Conservation (phyloP, 1,140 invertebrate species). For the Lineus longissimus region DNA sequence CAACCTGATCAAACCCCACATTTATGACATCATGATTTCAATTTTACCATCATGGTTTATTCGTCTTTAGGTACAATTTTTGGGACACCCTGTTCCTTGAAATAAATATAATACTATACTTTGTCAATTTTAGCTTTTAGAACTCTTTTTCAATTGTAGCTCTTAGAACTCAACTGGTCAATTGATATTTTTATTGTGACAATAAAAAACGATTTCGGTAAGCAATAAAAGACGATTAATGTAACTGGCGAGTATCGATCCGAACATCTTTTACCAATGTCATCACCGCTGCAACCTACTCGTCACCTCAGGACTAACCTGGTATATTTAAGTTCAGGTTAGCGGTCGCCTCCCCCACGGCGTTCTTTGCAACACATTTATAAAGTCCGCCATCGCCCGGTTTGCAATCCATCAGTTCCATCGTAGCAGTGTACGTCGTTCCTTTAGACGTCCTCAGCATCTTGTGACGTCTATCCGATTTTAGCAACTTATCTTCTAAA, state of each 20-base stretch:
- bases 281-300: neutral
- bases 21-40: no score
- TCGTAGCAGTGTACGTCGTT: conserved; percentile 73
- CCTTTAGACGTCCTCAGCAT: conserved; percentile 74
- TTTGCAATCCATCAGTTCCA: conserved; percentile 91
- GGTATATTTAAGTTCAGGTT: conserved; percentile 78
- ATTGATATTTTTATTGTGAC: no score
- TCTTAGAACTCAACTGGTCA: no score
- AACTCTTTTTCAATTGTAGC: no score
- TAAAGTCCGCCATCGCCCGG: conserved; percentile 94
- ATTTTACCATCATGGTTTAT: no score
- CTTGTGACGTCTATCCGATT: conserved; percentile 88
- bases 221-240: neutral
- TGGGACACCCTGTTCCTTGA: no score
- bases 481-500: conserved; percentile 83
- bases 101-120: no score
- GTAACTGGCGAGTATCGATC: neutral
- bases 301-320: neutral
- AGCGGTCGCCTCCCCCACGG: conserved; percentile 92
- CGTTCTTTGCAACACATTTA: conserved; percentile 95
- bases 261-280: neutral
- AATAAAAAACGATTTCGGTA: no score
- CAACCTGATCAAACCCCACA: no score
- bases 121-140: no score
- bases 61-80: no score